Conservation (phyloP, 2,113 vertebrate species). For the Onychostoma macrolepis region DNA sequence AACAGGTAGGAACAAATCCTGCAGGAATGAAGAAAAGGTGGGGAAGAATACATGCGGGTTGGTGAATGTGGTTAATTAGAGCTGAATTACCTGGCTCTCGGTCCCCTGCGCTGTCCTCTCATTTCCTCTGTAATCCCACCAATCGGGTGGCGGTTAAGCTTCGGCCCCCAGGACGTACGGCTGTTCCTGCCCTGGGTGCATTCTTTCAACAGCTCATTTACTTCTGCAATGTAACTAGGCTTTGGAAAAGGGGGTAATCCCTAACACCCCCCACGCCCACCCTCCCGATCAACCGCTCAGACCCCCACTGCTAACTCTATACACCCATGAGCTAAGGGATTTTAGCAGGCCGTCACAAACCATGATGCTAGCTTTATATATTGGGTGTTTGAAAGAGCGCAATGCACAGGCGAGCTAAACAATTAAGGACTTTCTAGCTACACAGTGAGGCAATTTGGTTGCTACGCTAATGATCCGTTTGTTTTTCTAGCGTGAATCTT, state of each 20-base stretch:
- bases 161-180: slow-evolving; percentile 64
- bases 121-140: slow-evolving; percentile 78
- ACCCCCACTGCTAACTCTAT: slow-evolving; percentile 42
- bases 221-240: slow-evolving; percentile 60
- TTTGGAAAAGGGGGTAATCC: slow-evolving; percentile 54
- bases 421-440: not conserved
- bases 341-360: not conserved
- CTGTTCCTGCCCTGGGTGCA: slow-evolving; percentile 45
- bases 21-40: slow-evolving; percentile 18
- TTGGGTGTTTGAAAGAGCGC: not conserved
- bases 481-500: slow-evolving; percentile 17
- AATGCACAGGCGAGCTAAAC: not conserved
- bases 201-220: slow-evolving; percentile 62
- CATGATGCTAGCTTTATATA: not conserved
- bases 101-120: slow-evolving; percentile 60
- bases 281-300: slow-evolving; percentile 49
- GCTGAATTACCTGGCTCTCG: slow-evolving; percentile 61
- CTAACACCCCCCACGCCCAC: slow-evolving; percentile 42
- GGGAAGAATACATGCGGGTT: slow-evolving; percentile 34
- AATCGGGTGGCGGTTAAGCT: slow-evolving; percentile 78
- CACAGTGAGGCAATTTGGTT: not conserved
- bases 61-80: slow-evolving; percentile 62
- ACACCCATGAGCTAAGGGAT: not conserved
- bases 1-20: slow-evolving; percentile 44
- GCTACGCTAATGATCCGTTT: slow-evolving; percentile 19